phyloP scores from a whole-genome alignment of 1,140 invertebrate genomes.

The Drosophila kikkawai region DNA sequence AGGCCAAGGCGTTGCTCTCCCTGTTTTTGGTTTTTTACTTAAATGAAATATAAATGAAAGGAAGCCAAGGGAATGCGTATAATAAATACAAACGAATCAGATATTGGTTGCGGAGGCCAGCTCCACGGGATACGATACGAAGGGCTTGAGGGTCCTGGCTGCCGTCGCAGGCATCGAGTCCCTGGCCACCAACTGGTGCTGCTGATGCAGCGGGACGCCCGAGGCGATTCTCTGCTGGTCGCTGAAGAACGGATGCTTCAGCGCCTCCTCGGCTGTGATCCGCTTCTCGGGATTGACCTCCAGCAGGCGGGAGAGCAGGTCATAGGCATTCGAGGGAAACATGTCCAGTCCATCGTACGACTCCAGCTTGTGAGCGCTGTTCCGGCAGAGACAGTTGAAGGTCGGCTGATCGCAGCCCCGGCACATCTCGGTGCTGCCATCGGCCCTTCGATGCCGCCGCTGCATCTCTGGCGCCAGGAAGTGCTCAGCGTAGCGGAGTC shows the following conservation, averaged over 20 bases:
- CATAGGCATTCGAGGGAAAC: constrained; percentile 91
- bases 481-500: constrained; percentile 77
- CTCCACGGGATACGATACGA: constrained; percentile 21
- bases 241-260: constrained; percentile 96
- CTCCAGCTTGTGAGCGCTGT: constrained; percentile 60
- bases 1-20: not conserved
- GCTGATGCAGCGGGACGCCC: constrained; percentile 32
- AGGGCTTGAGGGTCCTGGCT: constrained; percentile 43
- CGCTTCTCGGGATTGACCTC: constrained; percentile 99
- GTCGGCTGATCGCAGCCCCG: constrained; percentile 73
- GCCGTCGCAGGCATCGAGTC: constrained; percentile 34
- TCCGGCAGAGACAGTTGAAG: constrained; percentile 75
- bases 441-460: constrained; percentile 56
- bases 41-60: constrained; percentile 6
- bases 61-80: constrained; percentile 1
- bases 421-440: constrained; percentile 73
- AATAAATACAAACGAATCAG: constrained; percentile 5
- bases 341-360: constrained; percentile 65
- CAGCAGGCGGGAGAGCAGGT: constrained; percentile 99
- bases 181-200: constrained; percentile 19
- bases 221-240: constrained; percentile 60
- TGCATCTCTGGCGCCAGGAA: constrained; percentile 60
- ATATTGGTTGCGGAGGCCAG: not conserved
- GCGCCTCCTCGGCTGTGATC: constrained; percentile 98
- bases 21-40: not conserved